Evolutionary conservation across 1,140 invertebrate species (phyloP).

Genomic region (Trachelipus rathkii): DNA sequence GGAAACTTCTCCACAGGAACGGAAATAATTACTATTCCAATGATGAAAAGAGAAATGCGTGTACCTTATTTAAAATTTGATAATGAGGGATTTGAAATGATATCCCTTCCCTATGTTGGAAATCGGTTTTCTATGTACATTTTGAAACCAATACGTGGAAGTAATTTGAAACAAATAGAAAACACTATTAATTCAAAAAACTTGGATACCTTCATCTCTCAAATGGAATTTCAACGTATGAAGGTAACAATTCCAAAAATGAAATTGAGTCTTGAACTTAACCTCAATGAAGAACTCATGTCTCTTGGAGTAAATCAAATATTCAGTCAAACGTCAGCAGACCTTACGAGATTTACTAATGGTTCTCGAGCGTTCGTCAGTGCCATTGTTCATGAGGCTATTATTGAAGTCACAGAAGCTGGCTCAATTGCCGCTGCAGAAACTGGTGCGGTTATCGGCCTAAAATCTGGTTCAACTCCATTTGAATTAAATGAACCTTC

Average conservation of each 20-base stretch:
- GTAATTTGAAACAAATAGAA: slow-evolving; percentile 49
- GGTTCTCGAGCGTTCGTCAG: slow-evolving; percentile 54
- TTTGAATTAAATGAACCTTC: slow-evolving; percentile 66
- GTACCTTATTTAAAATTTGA: slow-evolving; percentile 59
- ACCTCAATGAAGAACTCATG: slow-evolving; percentile 55
- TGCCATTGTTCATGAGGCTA: slow-evolving; percentile 69
- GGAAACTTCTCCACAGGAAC: no score
- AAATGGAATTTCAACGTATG: slow-evolving; percentile 45
- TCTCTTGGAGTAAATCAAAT: slow-evolving; percentile 57
- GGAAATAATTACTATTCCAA: slow-evolving; percentile 55
- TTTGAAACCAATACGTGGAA: slow-evolving; percentile 57
- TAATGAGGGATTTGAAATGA: no score
- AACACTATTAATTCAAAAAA: slow-evolving; percentile 32
- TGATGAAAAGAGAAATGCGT: slow-evolving; percentile 62
- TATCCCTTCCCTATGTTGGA: no score
- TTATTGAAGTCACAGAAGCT: slow-evolving; percentile 74
- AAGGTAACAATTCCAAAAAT: slow-evolving; percentile 63
- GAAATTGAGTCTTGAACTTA: slow-evolving; percentile 59
- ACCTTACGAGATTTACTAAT: slow-evolving; percentile 59
- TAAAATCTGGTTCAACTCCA: background rate
- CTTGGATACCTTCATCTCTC: slow-evolving; percentile 20
- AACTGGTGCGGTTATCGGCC: slow-evolving; percentile 53
- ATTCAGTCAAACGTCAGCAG: slow-evolving; percentile 58
- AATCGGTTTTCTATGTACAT: no score
- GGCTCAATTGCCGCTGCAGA: slow-evolving; percentile 70